Conservation (phyloP, 2,113 vertebrate genomes). For the Aegotheles bennettii region DNA sequence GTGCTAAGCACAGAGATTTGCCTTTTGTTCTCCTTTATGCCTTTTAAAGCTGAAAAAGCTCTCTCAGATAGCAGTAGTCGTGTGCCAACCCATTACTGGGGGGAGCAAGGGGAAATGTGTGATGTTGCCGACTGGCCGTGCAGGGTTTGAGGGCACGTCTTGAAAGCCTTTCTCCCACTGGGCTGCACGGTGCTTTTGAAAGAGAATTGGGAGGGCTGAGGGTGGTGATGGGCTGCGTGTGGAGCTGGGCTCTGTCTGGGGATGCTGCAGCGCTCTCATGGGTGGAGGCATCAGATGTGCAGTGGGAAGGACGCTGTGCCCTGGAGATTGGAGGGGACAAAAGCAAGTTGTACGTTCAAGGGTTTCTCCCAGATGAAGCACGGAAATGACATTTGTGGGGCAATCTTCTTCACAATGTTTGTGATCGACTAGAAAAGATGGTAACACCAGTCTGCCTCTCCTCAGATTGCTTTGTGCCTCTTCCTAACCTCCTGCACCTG, state of each 20-base stretch:
- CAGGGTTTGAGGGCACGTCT: not conserved
- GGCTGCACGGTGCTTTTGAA: accelerated
- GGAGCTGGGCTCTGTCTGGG: not conserved
- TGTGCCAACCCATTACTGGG: not conserved
- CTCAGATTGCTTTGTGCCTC: not conserved
- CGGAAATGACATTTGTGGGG: not conserved
- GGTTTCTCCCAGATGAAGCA: not conserved
- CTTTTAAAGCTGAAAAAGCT: not conserved
- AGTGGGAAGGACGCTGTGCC: not conserved
- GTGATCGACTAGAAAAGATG: not conserved
- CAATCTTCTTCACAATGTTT: not conserved
- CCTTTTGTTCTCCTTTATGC: not conserved
- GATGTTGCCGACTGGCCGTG: accelerated
- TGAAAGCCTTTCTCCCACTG: not conserved
- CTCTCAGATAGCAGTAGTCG: accelerated
- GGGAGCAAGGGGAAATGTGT: not conserved
- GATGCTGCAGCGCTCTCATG: not conserved
- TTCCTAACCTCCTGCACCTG: not conserved
- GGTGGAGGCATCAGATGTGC: not conserved
- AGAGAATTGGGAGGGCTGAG: not conserved
- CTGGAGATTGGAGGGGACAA: not conserved
- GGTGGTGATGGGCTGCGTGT: accelerated
- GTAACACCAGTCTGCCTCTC: not conserved
- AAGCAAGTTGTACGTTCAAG: accelerated
- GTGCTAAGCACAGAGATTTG: accelerated